phyloP scores from a whole-genome alignment of 2,113 vertebrate genomes.

The Aphyosemion australe region DNA sequence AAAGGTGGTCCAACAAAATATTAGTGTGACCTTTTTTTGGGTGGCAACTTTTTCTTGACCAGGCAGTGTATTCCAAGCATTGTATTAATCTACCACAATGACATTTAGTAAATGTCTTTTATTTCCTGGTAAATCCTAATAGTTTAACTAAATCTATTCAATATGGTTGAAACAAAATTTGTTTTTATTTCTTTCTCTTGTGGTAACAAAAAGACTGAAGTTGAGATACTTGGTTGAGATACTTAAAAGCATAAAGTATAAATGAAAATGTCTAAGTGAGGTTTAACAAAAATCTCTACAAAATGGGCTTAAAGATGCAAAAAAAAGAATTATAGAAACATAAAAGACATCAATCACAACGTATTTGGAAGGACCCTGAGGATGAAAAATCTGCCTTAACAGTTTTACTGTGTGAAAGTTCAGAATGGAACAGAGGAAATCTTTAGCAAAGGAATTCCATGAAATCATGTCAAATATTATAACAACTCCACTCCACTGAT shows the following conservation, averaged over 20 bases:
- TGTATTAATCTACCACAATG: too few relatives aligned
- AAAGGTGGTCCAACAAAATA: too few relatives aligned
- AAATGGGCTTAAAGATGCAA: not conserved
- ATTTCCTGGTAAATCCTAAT: too few relatives aligned
- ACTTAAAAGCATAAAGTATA: not conserved
- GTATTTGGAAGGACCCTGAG: not conserved
- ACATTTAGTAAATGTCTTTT: too few relatives aligned
- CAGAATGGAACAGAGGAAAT: constrained; percentile 10
- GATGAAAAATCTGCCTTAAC: constrained; percentile 19
- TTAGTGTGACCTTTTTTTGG: too few relatives aligned
- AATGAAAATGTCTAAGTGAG: not conserved
- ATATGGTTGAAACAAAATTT: too few relatives aligned
- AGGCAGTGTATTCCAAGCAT: too few relatives aligned
- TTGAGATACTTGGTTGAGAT: too few relatives aligned
- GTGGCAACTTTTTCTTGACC: too few relatives aligned
- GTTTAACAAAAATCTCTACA: not conserved
- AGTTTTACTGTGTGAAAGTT: constrained; percentile 28
- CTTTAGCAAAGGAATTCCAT: constrained; percentile 36
- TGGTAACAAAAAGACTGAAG: too few relatives aligned
- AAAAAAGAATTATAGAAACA: not conserved
- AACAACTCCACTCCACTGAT: constrained; percentile 12
- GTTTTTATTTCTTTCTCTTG: too few relatives aligned
- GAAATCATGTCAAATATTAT: not conserved
- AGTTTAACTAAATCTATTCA: too few relatives aligned
- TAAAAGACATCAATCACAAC: not conserved